Evolutionary conservation across 2,888 invertebrate species (phyloP).

Genomic region (Habroteleia sp.): DNA sequence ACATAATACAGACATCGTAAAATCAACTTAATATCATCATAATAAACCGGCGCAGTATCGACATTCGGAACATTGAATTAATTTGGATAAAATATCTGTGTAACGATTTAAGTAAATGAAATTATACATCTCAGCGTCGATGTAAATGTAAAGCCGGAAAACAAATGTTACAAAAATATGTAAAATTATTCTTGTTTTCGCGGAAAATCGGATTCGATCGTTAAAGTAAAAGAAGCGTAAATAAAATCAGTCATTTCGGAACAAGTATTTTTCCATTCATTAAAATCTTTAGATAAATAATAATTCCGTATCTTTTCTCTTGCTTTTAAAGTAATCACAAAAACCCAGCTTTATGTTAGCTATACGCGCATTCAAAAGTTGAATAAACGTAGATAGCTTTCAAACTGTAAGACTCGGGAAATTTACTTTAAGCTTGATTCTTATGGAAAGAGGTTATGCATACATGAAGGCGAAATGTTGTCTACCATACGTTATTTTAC

Average conservation of each 20-base stretch:
- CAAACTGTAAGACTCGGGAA: conserved; percentile 57
- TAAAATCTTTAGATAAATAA: conserved; percentile 54
- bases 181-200: conserved; percentile 37
- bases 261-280: conserved; percentile 45
- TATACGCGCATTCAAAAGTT: conserved; percentile 55
- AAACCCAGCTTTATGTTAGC: conserved; percentile 51
- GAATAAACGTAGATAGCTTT: conserved; percentile 63
- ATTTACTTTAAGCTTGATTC: conserved; percentile 57
- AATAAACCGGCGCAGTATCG: conserved; percentile 49
- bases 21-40: conserved; percentile 55
- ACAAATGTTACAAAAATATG: conserved; percentile 31
- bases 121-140: conserved; percentile 17
- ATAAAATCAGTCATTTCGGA: conserved; percentile 28
- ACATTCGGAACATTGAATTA: conserved; percentile 41
- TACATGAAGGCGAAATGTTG: conserved; percentile 32
- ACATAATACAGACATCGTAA: conserved; percentile 55
- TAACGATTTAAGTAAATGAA: conserved; percentile 28
- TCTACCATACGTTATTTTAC: conserved; percentile 12
- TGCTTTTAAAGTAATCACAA: conserved; percentile 61
- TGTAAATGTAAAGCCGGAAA: conserved; percentile 28
- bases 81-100: conserved; percentile 33
- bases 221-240: conserved; percentile 23
- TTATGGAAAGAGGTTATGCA: conserved; percentile 28
- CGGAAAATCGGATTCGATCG: conserved; percentile 13
- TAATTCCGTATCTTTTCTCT: conserved; percentile 51